phyloP scores from a whole-genome alignment of 2,113 vertebrate species.

The Orientallactaga bullata region DNA sequence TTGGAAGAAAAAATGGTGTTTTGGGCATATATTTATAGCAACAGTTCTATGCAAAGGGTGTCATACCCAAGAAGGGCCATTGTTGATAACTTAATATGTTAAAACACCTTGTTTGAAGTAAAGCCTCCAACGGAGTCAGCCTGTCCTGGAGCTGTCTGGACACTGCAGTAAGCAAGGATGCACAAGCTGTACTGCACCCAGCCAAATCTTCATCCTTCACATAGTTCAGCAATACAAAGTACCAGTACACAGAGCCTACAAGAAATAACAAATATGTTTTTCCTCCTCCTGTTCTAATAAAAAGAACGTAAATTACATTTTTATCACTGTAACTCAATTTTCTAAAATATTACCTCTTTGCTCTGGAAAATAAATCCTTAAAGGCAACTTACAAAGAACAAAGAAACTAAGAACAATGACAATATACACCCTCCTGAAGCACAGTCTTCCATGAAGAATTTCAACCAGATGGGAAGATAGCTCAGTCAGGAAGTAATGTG shows the following conservation, averaged over 20 bases:
- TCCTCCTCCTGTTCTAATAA: not conserved
- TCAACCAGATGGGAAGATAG: not conserved
- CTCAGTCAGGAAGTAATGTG: not conserved
- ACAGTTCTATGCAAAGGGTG: not conserved
- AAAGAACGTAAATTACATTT: slow-evolving; percentile 23
- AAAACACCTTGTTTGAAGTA: slow-evolving; percentile 96
- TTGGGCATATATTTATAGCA: not conserved
- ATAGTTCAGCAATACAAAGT: slow-evolving; percentile 98
- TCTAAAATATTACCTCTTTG: not conserved
- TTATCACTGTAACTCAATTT: not conserved
- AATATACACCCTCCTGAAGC: not conserved
- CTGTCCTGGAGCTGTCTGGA: slow-evolving; percentile 97
- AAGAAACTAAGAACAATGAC: not conserved
- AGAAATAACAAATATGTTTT: not conserved
- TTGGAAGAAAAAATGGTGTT: not conserved
- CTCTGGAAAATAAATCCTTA: not conserved
- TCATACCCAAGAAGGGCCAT: not conserved
- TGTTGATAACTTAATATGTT: not conserved
- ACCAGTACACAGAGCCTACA: slow-evolving; percentile 98
- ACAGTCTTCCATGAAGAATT: not conserved
- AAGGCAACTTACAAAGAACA: slow-evolving; percentile 9
- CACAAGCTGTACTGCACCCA: slow-evolving; percentile 96
- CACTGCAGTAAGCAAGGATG: slow-evolving; percentile 95
- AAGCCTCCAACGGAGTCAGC: slow-evolving; percentile 96
- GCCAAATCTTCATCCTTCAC: slow-evolving; percentile 99